Base-by-base conservation (phyloP, 2,888 invertebrate genomes). In the Branchellion lobata region DNA sequence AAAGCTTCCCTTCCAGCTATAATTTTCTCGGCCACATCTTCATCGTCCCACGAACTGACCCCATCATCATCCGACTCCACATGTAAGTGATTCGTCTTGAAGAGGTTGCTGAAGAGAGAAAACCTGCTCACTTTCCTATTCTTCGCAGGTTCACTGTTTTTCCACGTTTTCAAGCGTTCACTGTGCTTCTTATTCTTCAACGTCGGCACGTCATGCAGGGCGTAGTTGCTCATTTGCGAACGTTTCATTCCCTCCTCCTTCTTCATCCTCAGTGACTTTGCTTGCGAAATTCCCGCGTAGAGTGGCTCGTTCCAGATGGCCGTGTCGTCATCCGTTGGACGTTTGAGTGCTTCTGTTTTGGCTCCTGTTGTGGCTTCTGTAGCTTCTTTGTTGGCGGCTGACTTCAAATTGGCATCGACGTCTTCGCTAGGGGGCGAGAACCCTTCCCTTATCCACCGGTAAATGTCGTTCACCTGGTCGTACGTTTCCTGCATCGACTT, bases 401-500 rank as follows among this genome's bases (percentile, higher is more conserved):
- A n/a, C 29, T 14, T 53, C n/a, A 36, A 14, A 5, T 27, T 74
- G 18, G 29, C 74, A 24, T 74, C 40, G 2, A 11, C 36, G 18
- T 21, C 27, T 24, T 5, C 61, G 68, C 5, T 27, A 11, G 24
- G 5, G 8, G 71, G 33, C 5, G 18, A 5, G 27, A 21, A 1
- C n/a, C 96, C 93, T 0, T 96, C 95, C 82, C 96, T 90, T 0
- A 96, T 95, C 87, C 96, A 96, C 86, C 95, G 95, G 87, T 96
- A 96, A 83, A 96, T 94, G 88, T 96, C 94, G 89, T 96, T 96
- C 84, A 96, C 95, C 88, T 96, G 95, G 84, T 95, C 94, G 81
- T 86, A 85, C 21, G 86, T 82, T 29, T 85, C 82, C 88, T 96
- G 95, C 85, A 95, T 94, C 86, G 94, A 93, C 27, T 86, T 85